These are phyloP conservation scores for Hippoglossus hippoglossus DNA, from an alignment of 2,797 vertebrate species.

Conservation along the genomic window DNA sequence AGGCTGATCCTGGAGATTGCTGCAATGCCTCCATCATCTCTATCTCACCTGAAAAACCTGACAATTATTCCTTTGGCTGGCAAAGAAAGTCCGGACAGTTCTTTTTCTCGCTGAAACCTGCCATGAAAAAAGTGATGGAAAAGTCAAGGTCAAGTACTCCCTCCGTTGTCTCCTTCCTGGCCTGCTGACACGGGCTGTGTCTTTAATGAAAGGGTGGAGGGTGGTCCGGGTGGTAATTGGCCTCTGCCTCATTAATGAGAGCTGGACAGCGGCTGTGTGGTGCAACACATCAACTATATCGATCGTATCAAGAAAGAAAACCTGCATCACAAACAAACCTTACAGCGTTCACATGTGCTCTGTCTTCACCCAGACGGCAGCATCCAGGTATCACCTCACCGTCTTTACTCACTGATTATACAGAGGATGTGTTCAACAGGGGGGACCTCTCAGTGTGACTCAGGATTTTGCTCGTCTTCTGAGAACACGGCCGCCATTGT, in stretches of 20 bases:
- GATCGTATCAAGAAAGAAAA: conserved; percentile 54
- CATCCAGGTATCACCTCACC: too few relatives aligned
- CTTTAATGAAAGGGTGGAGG: conserved; percentile 54
- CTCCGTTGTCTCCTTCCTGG: conserved; percentile 35
- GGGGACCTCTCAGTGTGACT: conserved; percentile 40
- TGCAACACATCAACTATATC: conserved; percentile 60
- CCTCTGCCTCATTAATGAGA: conserved; percentile 66
- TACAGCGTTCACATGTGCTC: conserved; percentile 25
- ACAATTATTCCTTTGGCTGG: conserved; percentile 27
- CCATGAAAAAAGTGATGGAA: conserved; percentile 7
- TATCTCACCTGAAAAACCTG: conserved; percentile 46
- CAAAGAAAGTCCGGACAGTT: conserved; percentile 15
- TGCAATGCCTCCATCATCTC: conserved; percentile 48
- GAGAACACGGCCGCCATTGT: conserved; percentile 62
- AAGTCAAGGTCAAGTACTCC: conserved; percentile 50
- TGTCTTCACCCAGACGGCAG: too few relatives aligned
- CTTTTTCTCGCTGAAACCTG: neutral
- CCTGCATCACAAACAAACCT: conserved; percentile 23
- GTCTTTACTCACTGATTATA: too few relatives aligned
- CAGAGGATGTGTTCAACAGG: neutral
- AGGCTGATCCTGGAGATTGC: conserved; percentile 42
- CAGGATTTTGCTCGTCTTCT: conserved; percentile 53
- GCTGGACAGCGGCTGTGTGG: conserved; percentile 62
- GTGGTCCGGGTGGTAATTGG: conserved; percentile 50
- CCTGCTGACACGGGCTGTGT: conserved; percentile 38